These are phyloP conservation scores for Malurus splendens DNA, from an alignment of 2,797 vertebrate genomes.

Conservation along the genomic window DNA sequence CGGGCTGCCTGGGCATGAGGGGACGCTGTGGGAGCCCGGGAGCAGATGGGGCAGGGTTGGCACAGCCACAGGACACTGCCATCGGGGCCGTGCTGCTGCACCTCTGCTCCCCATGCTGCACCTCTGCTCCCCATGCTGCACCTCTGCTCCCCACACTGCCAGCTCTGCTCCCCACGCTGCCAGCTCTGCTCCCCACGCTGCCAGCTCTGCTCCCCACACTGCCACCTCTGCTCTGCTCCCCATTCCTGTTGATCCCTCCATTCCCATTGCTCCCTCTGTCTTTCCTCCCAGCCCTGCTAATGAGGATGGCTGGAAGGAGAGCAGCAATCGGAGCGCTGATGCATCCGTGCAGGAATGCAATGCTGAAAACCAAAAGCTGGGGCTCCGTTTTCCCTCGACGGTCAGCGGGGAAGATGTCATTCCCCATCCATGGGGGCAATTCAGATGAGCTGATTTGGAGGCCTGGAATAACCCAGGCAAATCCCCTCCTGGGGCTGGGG, in stretches of 20 bases:
- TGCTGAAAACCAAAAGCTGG: background rate
- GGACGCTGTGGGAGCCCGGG: background rate
- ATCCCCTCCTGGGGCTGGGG: background rate
- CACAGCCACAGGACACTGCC: background rate
- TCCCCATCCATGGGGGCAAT: background rate
- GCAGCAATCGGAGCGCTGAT: background rate
- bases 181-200: background rate
- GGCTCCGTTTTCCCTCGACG: accelerated
- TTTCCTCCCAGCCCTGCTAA: background rate
- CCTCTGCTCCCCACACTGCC: background rate
- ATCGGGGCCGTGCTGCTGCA: accelerated
- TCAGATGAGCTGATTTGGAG: background rate
- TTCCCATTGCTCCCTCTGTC: background rate
- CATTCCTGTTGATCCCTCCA: background rate
- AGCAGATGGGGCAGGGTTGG: accelerated
- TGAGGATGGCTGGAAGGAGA: background rate
- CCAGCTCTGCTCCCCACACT: background rate
- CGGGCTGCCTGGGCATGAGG: background rate
- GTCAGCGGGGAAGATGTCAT: background rate
- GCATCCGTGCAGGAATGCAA: background rate
- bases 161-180: background rate
- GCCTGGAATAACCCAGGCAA: background rate
- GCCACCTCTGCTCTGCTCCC: background rate
- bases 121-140: no score
- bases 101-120: background rate